Base-by-base conservation (phyloP, 2,888 invertebrate species). In the Maniola hyperantus region DNA sequence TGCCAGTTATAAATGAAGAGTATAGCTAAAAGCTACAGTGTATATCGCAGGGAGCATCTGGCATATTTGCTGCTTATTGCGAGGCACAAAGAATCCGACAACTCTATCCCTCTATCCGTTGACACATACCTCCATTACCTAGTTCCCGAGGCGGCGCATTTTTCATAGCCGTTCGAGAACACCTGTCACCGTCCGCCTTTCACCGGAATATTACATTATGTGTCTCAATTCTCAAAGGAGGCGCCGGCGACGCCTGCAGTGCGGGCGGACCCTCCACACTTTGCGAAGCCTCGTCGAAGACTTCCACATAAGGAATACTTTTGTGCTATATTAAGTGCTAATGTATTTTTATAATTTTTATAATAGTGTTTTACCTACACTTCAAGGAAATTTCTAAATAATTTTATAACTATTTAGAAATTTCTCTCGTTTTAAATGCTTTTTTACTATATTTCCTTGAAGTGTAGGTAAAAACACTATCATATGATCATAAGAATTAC, bases 41-140 rank as follows among this genome's bases (percentile, higher is more conserved):
- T 80, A 76, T 78, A 76, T 75, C 50, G 20, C 48, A 50, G 76
- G 48, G 50, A 79, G 77, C 84, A 83, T 82, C 84, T 84, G 83
- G 80, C 82, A 79, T 81, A 82, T 79, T 79, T 79, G 79, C 75
- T 72, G 81, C 85, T 88, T 88, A 85, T 88, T 88, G 86, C 82
- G 73, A 73, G 80, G 80, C 84, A 88, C 89, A 88, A 89, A 88
- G 87, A 85, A 87, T 87, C 82, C 78, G 79, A 71, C 81, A 80
- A 81, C 76, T 83, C 79, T 80, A 79, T 71, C 72, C 74, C 68
- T 76, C 75, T 77, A 73, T 75, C 70, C 78, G 79, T 82, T 84
- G 88, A 86, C 89, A 88, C 84, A 83, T 87, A 79, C 84, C 77
- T 82, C 87, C 84, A 85, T 88, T 88, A 88, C 84, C 84, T 88